Percentiles rank a stretch among this genome's conserved stretches.
These are phyloP conservation scores for Calephelis perditalis DNA, from an alignment of 2,888 invertebrate genomes.

Conservation along the genomic window DNA sequence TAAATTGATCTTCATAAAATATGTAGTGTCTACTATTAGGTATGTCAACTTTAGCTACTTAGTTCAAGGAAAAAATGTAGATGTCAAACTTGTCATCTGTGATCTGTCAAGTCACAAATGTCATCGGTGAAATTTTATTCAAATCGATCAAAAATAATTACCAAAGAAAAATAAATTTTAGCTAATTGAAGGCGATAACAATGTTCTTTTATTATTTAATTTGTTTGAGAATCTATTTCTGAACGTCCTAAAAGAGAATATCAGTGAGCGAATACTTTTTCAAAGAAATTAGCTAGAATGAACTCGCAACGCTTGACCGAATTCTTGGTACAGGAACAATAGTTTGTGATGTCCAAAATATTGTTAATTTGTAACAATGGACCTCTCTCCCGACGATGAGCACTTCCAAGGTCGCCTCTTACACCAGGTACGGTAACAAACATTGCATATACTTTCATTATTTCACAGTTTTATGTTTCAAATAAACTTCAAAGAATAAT, in stretches of 20 bases:
- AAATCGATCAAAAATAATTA: conserved; percentile 17
- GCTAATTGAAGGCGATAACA: not conserved
- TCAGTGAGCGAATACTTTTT: conserved; percentile 14
- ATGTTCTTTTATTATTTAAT: not conserved
- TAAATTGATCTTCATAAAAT: too few species aligned
- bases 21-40: not conserved
- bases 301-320: conserved; percentile 56
- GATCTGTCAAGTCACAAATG: not conserved
- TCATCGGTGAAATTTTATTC: conserved; percentile 9
- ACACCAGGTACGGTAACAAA: conserved; percentile 80
- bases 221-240: not conserved
- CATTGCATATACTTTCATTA: too few species aligned
- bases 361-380: conserved; percentile 59
- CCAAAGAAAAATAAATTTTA: conserved; percentile 14
- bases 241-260: conserved; percentile 14
- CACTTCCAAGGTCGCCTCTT: conserved; percentile 87
- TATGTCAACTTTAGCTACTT: not conserved
- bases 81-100: not conserved
- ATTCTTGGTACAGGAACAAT: conserved; percentile 46
- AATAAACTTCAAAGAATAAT: too few species aligned
- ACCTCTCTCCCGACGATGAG: conserved; percentile 88
- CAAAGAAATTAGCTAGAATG: conserved; percentile 20
- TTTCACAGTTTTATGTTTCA: too few species aligned
- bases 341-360: conserved; percentile 38
- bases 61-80: not conserved